Conservation (phyloP, 2,888 invertebrate species). For the Hemithea aestivaria region DNA sequence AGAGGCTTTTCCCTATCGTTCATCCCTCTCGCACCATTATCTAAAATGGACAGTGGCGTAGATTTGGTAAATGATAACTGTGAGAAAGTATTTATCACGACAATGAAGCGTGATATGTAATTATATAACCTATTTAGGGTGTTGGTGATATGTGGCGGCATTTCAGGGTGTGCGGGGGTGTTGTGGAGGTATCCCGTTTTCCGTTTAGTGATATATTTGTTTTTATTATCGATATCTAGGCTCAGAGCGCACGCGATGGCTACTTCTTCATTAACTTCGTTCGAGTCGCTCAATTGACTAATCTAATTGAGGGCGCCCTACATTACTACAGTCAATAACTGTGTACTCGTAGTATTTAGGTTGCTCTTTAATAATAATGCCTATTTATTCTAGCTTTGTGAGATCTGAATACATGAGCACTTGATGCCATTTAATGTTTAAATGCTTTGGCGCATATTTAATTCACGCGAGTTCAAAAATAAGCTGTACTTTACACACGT, state of each 20-base stretch:
- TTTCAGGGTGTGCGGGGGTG: slow-evolving; percentile 29
- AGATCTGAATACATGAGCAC: no score
- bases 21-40: slow-evolving; percentile 69
- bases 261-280: slow-evolving; percentile 46
- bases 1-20: slow-evolving; percentile 28
- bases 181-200: slow-evolving; percentile 29
- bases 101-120: slow-evolving; percentile 77
- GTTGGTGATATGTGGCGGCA: slow-evolving; percentile 51
- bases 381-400: no score
- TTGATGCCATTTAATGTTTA: no score
- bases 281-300: slow-evolving; percentile 52
- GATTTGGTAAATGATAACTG: slow-evolving; percentile 79
- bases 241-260: slow-evolving; percentile 57
- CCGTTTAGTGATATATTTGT: slow-evolving; percentile 61
- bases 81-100: slow-evolving; percentile 79
- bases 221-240: slow-evolving; percentile 60
- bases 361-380: neutral
- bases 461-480: no score
- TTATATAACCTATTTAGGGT: slow-evolving; percentile 73
- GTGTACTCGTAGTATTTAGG: slow-evolving; percentile 23
- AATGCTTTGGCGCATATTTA: no score
- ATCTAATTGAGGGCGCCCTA: slow-evolving; percentile 43
- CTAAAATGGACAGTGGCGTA: slow-evolving; percentile 79
- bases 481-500: no score
- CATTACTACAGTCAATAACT: slow-evolving; percentile 28